phyloP scores from a whole-genome alignment of 2,797 vertebrate genomes.

The Cirrhinus molitorella region DNA sequence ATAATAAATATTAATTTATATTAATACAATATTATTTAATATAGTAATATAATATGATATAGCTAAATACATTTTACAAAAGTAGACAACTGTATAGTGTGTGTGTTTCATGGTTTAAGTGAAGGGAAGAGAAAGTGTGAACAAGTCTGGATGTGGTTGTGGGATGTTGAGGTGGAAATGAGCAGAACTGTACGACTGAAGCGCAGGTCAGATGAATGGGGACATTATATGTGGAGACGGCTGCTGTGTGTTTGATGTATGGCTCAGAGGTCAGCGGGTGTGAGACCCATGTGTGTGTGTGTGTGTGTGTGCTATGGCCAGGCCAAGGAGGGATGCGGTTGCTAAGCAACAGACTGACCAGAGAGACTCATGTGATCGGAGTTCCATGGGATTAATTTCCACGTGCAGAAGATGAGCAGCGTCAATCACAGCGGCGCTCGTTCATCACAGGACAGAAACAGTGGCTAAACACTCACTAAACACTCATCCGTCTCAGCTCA shows the following conservation, averaged over 20 bases:
- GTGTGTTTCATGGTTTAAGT: not conserved
- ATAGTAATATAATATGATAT: too few species aligned
- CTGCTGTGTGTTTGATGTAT: constrained; percentile 70
- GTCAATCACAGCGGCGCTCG: constrained; percentile 68
- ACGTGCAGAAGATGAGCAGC: constrained; percentile 66
- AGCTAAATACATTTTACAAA: too few species aligned
- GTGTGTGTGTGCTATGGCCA: constrained; percentile 50
- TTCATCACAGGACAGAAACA: constrained; percentile 59
- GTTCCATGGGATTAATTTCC: constrained; percentile 81
- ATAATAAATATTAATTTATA: too few species aligned
- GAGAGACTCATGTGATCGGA: constrained; percentile 77
- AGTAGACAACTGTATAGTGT: too few species aligned
- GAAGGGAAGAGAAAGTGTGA: not conserved
- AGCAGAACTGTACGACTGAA: constrained; percentile 50
- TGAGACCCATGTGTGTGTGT: constrained; percentile 48
- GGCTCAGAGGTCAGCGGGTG: constrained; percentile 68
- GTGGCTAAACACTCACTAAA: constrained; percentile 36
- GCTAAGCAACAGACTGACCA: constrained; percentile 81
- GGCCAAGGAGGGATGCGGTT: constrained; percentile 70
- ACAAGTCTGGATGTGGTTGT: constrained; percentile 46
- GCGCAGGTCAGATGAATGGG: constrained; percentile 70
- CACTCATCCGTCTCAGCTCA: not conserved
- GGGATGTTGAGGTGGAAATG: constrained; percentile 60
- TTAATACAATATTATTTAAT: too few species aligned
- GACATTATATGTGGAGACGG: constrained; percentile 69